Percentiles rank a stretch among this genome's conserved stretches.
These are phyloP conservation scores for Cremastinae sp. DNA, from an alignment of 2,888 invertebrate genomes.

Conservation along the genomic window DNA sequence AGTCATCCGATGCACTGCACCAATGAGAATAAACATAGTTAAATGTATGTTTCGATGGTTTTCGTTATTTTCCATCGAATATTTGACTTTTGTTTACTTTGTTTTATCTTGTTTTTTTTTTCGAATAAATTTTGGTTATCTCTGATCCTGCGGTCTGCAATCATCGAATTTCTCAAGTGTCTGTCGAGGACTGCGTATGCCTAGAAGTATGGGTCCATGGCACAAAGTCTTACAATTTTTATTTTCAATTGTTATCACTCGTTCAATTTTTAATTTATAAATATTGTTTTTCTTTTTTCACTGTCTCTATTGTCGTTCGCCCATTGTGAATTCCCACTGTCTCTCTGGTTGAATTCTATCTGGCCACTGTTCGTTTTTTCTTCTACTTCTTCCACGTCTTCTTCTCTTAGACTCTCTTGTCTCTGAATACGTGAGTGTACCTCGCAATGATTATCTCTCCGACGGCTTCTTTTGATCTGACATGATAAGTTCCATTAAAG, in stretches of 20 bases:
- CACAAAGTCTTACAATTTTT: conserved; percentile 24
- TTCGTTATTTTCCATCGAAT: conserved; percentile 31
- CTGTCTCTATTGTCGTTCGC: conserved; percentile 20
- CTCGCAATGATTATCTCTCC: conserved; percentile 14
- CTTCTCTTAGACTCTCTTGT: not conserved
- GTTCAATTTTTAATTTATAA: too few relatives aligned
- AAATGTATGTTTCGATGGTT: conserved; percentile 45
- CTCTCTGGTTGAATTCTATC: conserved; percentile 24
- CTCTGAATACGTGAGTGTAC: conserved; percentile 2
- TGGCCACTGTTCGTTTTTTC: not conserved
- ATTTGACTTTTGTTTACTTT: conserved; percentile 16
- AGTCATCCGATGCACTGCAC: conserved; percentile 51
- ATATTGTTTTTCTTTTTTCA: conserved; percentile 6
- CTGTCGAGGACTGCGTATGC: conserved; percentile 50
- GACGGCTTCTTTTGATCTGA: conserved; percentile 2
- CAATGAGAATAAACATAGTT: conserved; percentile 24
- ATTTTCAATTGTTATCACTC: not conserved
- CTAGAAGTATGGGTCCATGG: conserved; percentile 57
- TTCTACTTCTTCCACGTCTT: conserved; percentile 10
- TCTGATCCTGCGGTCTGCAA: conserved; percentile 23
- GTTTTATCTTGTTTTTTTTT: conserved; percentile 32
- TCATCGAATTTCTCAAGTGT: conserved; percentile 12
- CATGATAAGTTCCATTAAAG: not conserved
- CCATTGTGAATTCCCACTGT: conserved; percentile 22
- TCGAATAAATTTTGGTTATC: conserved; percentile 26